Evolutionary conservation across 2,888 invertebrate species (phyloP).

Genomic region (Allygus modestus): DNA sequence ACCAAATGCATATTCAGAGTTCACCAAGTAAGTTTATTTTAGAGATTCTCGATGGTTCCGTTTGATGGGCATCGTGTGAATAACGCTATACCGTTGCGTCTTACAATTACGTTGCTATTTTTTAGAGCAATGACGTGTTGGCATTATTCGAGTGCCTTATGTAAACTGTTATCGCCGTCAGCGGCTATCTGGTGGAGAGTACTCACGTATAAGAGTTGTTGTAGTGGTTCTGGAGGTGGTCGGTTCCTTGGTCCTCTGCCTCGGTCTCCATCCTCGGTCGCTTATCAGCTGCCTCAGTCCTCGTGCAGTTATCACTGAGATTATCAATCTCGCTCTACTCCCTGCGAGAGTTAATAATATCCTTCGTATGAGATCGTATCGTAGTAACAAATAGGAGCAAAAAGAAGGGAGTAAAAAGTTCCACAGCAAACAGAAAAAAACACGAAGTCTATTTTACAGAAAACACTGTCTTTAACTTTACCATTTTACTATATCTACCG

Average conservation of each 20-base stretch:
- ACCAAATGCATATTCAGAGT: no score
- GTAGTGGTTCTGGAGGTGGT: conserved; percentile 41
- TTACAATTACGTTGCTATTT: no score
- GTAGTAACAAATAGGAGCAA: background rate
- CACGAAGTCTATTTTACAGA: background rate
- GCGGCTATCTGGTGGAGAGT: background rate
- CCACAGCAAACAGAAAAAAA: background rate
- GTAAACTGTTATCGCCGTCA: background rate
- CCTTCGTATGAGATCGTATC: conserved; percentile 14
- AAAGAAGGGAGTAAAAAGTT: background rate
- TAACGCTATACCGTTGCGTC: no score
- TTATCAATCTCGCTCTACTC: background rate
- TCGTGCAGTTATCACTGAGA: conserved; percentile 13
- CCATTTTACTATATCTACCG: conserved; percentile 2
- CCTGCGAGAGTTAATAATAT: background rate
- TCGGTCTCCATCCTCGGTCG: conserved; percentile 38
- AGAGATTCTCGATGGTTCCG: no score
- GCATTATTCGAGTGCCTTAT: background rate
- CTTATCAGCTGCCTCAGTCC: background rate
- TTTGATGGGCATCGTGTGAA: no score
- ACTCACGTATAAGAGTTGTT: conserved; percentile 54
- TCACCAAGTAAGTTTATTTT: no score
- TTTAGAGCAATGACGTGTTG: no score
- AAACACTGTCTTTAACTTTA: conserved; percentile 26
- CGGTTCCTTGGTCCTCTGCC: conserved; percentile 13